Conservation (phyloP, 1,140 invertebrate genomes). For the Popillia japonica region DNA sequence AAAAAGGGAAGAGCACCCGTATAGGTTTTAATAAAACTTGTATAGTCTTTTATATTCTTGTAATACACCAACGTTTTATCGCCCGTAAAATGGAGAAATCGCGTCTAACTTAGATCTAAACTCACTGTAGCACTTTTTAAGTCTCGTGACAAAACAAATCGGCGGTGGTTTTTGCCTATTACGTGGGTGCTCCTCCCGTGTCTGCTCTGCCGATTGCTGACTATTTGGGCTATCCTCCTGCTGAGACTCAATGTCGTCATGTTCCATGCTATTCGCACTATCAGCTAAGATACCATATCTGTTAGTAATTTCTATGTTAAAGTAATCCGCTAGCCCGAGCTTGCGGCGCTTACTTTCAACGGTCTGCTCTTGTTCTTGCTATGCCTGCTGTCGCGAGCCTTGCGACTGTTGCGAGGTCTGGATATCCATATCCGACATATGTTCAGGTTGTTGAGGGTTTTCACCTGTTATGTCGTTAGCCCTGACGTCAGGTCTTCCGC, state of each 20-base stretch:
- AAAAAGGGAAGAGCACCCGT: neutral
- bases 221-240: neutral
- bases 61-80: neutral
- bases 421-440: too few relatives aligned
- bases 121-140: neutral
- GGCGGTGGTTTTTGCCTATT: neutral
- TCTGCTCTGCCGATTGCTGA: neutral
- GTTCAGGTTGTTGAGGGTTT: too few relatives aligned
- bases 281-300: neutral
- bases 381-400: too few relatives aligned
- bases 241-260: neutral
- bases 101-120: neutral
- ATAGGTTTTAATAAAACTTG: neutral
- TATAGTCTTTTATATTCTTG: neutral
- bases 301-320: neutral
- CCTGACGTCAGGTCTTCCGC: too few relatives aligned
- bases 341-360: neutral
- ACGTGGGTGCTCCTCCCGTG: neutral
- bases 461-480: too few relatives aligned
- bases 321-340: neutral
- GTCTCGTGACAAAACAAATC: neutral
- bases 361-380: too few relatives aligned
- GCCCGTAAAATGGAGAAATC: neutral
- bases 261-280: neutral
- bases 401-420: too few relatives aligned